Evolutionary conservation across 2,113 vertebrate genomes (phyloP).

Genomic region (Lophotis ruficrista): DNA sequence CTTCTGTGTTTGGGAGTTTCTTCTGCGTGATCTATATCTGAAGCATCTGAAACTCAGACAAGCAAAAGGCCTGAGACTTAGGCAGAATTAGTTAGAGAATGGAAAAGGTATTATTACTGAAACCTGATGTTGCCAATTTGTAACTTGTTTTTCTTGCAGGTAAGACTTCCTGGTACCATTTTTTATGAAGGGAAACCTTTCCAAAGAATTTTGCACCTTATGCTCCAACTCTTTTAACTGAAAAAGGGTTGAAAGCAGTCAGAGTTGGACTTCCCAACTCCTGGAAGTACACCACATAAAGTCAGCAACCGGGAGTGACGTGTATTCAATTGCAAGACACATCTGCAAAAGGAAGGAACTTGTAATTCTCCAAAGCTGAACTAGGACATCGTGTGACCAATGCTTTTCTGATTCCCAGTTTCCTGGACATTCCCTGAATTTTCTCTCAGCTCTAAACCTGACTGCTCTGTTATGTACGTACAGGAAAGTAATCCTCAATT

Average conservation of each 20-base stretch:
- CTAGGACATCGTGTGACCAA: not conserved
- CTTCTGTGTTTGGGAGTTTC: not conserved
- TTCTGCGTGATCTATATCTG: not conserved
- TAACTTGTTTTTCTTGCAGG: conserved; percentile 24
- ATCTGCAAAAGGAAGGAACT: not conserved
- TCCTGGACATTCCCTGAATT: not conserved
- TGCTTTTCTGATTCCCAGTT: not conserved
- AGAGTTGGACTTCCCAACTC: too few relatives aligned
- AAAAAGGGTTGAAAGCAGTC: not conserved
- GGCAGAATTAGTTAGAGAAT: conserved; percentile 23
- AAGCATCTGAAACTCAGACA: not conserved
- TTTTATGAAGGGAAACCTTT: not conserved
- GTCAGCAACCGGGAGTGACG: not conserved
- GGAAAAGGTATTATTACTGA: conserved; percentile 17
- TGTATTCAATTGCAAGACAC: not conserved
- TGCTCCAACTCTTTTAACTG: not conserved
- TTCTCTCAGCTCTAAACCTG: not conserved
- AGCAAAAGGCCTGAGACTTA: conserved; percentile 25
- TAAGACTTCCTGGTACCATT: not conserved
- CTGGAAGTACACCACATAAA: not conserved
- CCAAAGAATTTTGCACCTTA: not conserved
- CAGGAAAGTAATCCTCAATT: not conserved
- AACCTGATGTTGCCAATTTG: conserved; percentile 20
- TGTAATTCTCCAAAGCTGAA: not conserved
- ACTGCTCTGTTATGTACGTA: not conserved